Base-by-base conservation (phyloP, 2,797 vertebrate species). In the Rhinichthys osculus region DNA sequence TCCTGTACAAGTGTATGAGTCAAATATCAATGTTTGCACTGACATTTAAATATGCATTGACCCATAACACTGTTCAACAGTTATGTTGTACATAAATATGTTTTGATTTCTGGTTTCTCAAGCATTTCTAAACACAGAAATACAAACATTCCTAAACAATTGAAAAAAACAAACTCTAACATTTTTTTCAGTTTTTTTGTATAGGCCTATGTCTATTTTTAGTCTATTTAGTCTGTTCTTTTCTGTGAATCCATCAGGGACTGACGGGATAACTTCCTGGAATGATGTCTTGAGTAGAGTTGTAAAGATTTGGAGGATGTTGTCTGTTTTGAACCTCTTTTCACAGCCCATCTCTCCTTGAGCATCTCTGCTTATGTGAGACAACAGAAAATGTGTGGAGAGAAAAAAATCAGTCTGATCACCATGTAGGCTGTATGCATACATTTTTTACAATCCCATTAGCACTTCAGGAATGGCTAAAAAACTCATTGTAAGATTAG, bases 301-400 rank as follows among this genome's bases (percentile, higher is more conserved):
- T 77, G 27, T 83, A 66, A 50, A 76, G 19, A 66, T 76, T 83
- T 7, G 4, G 14, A 77, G 47, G 47, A 78, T 42, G 83, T 69
- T 70, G 35, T 42, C 17, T 73, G n/a, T 40, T 78, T 40, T 57
- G 16, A 77, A 78, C 62, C 5, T 73, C 5, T 11, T 47, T 30
- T 54, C 23, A 44, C 64, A 54, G 9, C 42, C 6, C 17, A 40
- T 71, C 67, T 57, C 23, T 27, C 35, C 13, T 47, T 69, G 35
- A 70, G 16, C 2, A 7, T 1, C 1, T 71, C 35, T 27, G 11
- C 30, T 74, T 23, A 50, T 81, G 27, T 69, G 11, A 40, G 2
- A 38, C 14, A 78, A n/a, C 54, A 62, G 23, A 67, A 47, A 0
- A 14, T n/a, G 9, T 69, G 27, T 33, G 30, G 1, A n/a, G 44